Percentiles rank a stretch among this genome's conserved stretches.
Conservation (phyloP, 2,888 invertebrate genomes). For the Leuctra nigra region DNA sequence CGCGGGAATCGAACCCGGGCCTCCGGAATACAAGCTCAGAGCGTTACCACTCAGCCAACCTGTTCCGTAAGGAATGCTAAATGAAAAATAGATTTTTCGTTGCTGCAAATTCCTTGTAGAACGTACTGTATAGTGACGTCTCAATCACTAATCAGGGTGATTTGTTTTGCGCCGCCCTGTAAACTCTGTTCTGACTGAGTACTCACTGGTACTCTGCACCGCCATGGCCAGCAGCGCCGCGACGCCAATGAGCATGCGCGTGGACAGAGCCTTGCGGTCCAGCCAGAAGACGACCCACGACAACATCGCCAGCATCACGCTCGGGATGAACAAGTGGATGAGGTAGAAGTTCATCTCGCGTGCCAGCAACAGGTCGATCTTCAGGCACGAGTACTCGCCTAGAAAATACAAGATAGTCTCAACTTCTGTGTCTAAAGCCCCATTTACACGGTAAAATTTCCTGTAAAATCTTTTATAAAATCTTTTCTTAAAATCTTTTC, state of each 20-base stretch:
- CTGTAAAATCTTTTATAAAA: neutral
- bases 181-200: no score
- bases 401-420: neutral
- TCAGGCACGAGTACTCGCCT: constrained; percentile 9
- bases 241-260: constrained; percentile 43
- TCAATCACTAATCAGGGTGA: no score
- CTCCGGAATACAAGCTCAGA: no score
- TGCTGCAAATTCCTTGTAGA: no score
- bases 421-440: neutral
- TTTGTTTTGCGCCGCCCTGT: no score
- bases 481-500: no score
- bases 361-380: neutral
- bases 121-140: no score
- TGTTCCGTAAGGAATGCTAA: no score
- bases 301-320: neutral
- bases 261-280: constrained; percentile 31
- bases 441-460: neutral
- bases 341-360: neutral
- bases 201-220: no score
- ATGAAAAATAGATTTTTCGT: no score
- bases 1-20: no score
- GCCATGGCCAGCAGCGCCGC: constrained; percentile 36
- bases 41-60: no score
- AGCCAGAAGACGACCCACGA: constrained; percentile 12
- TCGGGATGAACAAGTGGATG: neutral